Evolutionary conservation across 2,797 vertebrate species (phyloP).

Genomic region (Propithecus perrieri): DNA sequence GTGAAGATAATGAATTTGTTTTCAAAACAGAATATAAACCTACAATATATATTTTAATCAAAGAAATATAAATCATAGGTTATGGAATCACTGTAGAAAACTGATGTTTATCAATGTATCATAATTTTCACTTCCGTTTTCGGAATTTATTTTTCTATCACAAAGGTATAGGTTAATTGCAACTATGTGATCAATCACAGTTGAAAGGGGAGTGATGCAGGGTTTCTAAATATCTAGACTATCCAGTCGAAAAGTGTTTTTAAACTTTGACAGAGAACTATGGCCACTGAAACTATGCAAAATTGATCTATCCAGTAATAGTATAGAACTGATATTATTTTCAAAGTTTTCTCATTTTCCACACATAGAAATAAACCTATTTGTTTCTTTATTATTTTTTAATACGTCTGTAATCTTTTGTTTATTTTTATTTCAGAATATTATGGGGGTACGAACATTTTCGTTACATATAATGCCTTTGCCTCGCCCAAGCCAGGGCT

Average conservation of each 20-base stretch:
- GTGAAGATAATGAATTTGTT: background rate
- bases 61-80: background rate
- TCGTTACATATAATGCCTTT: no score
- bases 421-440: no score
- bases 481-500: no score
- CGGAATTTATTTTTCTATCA: background rate
- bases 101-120: background rate
- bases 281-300: background rate
- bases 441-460: no score
- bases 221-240: background rate
- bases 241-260: background rate
- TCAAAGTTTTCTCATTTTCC: background rate
- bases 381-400: background rate
- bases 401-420: no score
- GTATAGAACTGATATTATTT: background rate
- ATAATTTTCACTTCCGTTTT: background rate
- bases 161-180: background rate
- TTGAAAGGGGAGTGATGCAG: background rate
- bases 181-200: background rate
- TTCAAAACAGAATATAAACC: background rate
- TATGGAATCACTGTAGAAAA: background rate
- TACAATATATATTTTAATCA: background rate
- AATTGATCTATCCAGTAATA: background rate
- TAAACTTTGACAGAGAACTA: background rate
- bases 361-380: background rate